Percentiles rank a stretch among this genome's conserved stretches.
Conservation (phyloP, 2,113 vertebrate species). For the Hyperoodon ampullatus region DNA sequence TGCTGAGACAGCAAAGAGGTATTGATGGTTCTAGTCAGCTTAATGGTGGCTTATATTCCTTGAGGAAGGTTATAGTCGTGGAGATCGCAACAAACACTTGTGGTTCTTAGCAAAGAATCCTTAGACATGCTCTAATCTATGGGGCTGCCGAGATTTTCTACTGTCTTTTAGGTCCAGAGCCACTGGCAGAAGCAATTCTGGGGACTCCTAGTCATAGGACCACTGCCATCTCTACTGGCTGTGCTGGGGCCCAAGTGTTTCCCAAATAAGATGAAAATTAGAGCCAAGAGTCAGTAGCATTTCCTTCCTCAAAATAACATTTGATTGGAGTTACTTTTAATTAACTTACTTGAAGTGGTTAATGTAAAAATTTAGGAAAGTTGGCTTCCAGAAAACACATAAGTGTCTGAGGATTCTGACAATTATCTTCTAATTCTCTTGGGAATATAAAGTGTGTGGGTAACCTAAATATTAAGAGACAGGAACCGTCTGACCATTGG, state of each 20-base stretch:
- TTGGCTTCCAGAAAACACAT: conserved; percentile 20
- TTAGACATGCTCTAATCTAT: neutral
- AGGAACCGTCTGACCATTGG: conserved; percentile 2
- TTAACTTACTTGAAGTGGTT: conserved; percentile 46
- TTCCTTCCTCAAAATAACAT: conserved; percentile 46
- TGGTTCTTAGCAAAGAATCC: neutral
- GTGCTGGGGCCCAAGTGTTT: neutral
- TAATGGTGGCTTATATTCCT: neutral
- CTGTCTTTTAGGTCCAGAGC: neutral
- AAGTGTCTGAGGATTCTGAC: conserved; percentile 39
- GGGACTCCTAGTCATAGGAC: neutral
- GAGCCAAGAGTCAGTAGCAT: conserved; percentile 25
- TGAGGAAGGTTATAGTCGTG: neutral
- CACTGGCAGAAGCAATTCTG: neutral
- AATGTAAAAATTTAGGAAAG: conserved; percentile 56
- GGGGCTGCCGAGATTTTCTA: neutral
- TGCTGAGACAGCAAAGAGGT: neutral
- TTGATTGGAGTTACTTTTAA: conserved; percentile 42
- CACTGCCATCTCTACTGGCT: neutral
- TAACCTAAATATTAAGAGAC: neutral
- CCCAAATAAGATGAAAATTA: conserved; percentile 27
- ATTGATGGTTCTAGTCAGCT: neutral
- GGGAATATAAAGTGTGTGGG: neutral
- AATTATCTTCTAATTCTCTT: conserved; percentile 49
- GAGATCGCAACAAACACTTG: neutral